Evolutionary conservation across 1,140 invertebrate genomes (phyloP), one percentile per base, ranked within the genome.

Genomic region (Pogonus chalceus): DNA sequence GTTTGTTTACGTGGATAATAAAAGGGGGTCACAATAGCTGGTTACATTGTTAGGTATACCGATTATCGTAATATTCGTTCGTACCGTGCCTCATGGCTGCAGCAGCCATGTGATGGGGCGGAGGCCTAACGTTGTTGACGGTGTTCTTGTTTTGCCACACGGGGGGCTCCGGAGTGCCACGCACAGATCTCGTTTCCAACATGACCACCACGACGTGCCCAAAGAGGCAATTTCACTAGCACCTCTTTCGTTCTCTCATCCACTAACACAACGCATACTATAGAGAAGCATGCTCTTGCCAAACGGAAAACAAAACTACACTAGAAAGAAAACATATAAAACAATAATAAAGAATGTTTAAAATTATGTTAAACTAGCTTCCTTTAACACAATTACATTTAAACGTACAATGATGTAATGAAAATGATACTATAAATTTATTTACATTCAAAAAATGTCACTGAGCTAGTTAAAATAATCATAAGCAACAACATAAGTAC

Each of bases 151-250:
- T 61, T 65, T 73, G 72, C 72, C 72, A 74, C 60, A 68, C 68
- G 54, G 64, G 64, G 47, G 61, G 57, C 47, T 70, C 67, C 53
- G 65, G 65, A 43, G 68, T 64, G 55, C 66, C 63, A 54, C 70
- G 61, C 60, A 67, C 63, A 60, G 71, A 73, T 64, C 72, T 68
- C 61, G 69, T 68, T 58, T 76, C 74, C 73, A 76, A 70, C 74
- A 76, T 76, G 65, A 65, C 69, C 65, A 61, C 47, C 12, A 23
- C 20, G 37, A n/a, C 49, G 20, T 22, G 12, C 49, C 49, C 60
- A 60, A 64, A 66, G 66, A 43, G 37, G 37, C 37, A 43, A 43
- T 31, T 31, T 31, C 26, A 31, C 26, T 31, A 7, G 14, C 26
- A 14, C 14, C 26, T 43, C 37, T 43, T 43, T 43, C 37, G 37